Conservation (phyloP, 2,797 vertebrate species). For the Odontamblyopus lacepedii region DNA sequence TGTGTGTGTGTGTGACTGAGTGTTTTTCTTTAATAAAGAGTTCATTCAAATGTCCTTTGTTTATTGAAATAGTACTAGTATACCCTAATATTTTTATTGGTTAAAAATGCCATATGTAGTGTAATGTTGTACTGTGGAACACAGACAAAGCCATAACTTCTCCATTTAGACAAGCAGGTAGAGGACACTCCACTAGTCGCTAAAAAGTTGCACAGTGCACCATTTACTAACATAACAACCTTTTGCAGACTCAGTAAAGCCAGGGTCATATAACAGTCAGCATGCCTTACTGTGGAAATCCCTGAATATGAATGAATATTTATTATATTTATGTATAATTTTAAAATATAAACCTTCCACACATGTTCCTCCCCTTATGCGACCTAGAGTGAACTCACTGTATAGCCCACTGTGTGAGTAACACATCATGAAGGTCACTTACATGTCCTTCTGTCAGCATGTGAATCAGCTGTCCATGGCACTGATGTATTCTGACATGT, state of each 20-base stretch:
- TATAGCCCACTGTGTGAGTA: conserved; percentile 16
- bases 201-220: neutral
- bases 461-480: conserved; percentile 28
- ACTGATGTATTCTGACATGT: conserved; percentile 58
- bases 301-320: no score
- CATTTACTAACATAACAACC: no score
- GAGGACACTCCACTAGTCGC: neutral
- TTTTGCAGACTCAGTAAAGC: no score
- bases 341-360: conserved; percentile 8
- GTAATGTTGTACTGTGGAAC: no score
- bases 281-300: no score
- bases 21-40: neutral
- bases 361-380: neutral
- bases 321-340: no score
- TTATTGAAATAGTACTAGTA: neutral
- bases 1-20: no score
- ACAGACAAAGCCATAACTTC: no score
- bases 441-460: conserved; percentile 62
- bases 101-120: no score
- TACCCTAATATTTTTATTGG: no score
- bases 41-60: neutral
- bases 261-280: no score
- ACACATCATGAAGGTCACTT: conserved; percentile 54
- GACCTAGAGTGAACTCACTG: neutral
- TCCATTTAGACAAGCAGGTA: no score